Conservation (phyloP, 2,797 vertebrate genomes). For the Spinus pinus region DNA sequence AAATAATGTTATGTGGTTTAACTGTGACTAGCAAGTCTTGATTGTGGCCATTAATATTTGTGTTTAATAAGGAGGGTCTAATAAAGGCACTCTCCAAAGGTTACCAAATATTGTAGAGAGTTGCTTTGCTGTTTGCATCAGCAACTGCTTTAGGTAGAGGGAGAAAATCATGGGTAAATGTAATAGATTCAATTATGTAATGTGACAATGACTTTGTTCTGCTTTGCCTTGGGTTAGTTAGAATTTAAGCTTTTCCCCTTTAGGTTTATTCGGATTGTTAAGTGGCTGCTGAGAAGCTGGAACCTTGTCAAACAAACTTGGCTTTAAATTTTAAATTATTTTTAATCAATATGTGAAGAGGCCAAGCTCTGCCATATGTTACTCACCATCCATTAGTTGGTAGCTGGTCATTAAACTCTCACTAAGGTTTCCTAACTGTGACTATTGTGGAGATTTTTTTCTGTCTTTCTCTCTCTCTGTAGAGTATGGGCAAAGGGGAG, state of each 20-base stretch:
- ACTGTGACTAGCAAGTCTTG: neutral
- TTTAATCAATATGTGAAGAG: slow-evolving; percentile 45
- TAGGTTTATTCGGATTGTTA: neutral
- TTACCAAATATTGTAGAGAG: neutral
- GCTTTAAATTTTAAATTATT: slow-evolving; percentile 54
- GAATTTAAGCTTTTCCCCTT: slow-evolving; percentile 32
- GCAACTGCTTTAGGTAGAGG: slow-evolving; percentile 20
- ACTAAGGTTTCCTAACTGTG: slow-evolving; percentile 55
- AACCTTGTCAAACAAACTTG: neutral
- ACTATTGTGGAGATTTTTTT: slow-evolving; percentile 42
- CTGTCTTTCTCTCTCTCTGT: neutral
- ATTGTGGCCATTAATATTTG: neutral
- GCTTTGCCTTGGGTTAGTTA: slow-evolving; percentile 19
- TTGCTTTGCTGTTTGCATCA: neutral
- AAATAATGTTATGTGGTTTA: neutral
- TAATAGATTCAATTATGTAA: slow-evolving; percentile 10
- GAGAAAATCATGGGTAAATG: neutral
- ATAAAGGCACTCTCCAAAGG: neutral
- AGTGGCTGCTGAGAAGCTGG: slow-evolving; percentile 12
- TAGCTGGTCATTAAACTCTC: slow-evolving; percentile 64
- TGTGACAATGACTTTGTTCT: neutral
- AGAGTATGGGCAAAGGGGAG: slow-evolving; percentile 57
- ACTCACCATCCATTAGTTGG: slow-evolving; percentile 57
- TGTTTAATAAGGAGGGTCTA: neutral
- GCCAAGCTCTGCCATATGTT: slow-evolving; percentile 55